Evolutionary conservation across 1,140 invertebrate genomes (phyloP).

Genomic region (Protaetia brevitarsis): DNA sequence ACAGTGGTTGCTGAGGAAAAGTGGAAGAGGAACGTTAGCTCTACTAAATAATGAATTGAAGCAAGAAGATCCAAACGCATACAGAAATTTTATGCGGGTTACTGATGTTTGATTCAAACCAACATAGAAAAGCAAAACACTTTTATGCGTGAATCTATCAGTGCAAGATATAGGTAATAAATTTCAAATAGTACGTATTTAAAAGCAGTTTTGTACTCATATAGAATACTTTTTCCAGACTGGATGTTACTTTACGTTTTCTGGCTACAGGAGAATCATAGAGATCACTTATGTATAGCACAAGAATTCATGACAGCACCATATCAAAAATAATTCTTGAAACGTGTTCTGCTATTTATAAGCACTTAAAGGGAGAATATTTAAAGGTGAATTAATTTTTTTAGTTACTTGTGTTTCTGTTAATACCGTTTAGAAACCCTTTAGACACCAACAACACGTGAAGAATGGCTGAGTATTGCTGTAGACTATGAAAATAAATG

Average conservation of each 20-base stretch:
- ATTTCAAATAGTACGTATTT: not conserved
- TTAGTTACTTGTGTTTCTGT: not conserved
- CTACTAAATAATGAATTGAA: conserved; percentile 13
- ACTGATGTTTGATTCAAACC: conserved; percentile 20
- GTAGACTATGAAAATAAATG: conserved; percentile 38
- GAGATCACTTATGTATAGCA: conserved; percentile 33
- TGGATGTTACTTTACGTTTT: conserved; percentile 36
- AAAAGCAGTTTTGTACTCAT: not conserved
- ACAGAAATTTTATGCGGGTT: conserved; percentile 26
- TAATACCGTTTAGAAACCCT: not conserved
- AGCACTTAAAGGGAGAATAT: conserved; percentile 4
- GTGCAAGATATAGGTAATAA: conserved; percentile 13
- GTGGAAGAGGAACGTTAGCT: not conserved
- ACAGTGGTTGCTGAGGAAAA: conserved; percentile 12
- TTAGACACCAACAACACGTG: conserved; percentile 1
- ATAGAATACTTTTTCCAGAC: conserved; percentile 12
- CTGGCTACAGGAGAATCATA: conserved; percentile 38
- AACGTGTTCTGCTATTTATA: conserved; percentile 22
- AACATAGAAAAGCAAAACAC: conserved; percentile 26
- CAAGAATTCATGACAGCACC: conserved; percentile 35
- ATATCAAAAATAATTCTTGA: conserved; percentile 35
- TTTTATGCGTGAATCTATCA: conserved; percentile 4
- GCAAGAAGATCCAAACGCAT: conserved; percentile 22
- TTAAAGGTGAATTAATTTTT: conserved; percentile 19
- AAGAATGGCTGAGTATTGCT: conserved; percentile 35